phyloP scores from a whole-genome alignment of 2,888 invertebrate species.

The Protodeltote pygarga region DNA sequence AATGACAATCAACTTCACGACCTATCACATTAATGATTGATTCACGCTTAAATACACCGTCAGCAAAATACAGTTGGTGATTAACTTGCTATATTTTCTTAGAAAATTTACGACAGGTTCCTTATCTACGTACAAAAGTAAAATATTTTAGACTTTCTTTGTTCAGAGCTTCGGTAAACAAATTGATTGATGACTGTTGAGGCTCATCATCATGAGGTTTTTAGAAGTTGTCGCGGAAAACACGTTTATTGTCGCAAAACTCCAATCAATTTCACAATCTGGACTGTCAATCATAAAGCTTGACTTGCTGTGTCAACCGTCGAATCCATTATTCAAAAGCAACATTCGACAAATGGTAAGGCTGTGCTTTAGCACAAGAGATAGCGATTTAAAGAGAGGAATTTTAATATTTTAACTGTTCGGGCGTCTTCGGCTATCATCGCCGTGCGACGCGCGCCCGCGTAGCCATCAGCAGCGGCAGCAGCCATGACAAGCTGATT shows the following conservation, averaged over 20 bases:
- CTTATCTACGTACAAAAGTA: conserved; percentile 25
- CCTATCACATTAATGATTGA: too few species aligned
- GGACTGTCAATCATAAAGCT: conserved; percentile 54
- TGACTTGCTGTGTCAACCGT: conserved; percentile 57
- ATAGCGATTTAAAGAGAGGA: conserved; percentile 16
- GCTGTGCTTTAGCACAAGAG: conserved; percentile 12
- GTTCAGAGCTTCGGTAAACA: conserved; percentile 28
- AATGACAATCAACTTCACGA: too few species aligned
- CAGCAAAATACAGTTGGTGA: too few species aligned
- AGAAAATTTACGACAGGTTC: conserved; percentile 13
- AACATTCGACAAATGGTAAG: conserved; percentile 62
- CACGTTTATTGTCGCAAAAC: conserved; percentile 37
- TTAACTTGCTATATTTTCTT: conserved; percentile 13
- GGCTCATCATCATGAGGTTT: conserved; percentile 40
- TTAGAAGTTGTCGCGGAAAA: conserved; percentile 31
- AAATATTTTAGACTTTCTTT: conserved; percentile 17
- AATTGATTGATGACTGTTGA: conserved; percentile 39
- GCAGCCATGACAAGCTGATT: too few species aligned
- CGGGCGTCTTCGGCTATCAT: too few species aligned
- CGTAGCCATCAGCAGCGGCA: too few species aligned
- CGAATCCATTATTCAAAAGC: conserved; percentile 74
- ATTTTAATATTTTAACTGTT: too few species aligned
- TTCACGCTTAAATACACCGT: too few species aligned
- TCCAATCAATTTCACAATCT: conserved; percentile 43
- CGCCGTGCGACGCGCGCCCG: too few species aligned